Percentiles rank a stretch among this genome's conserved stretches.
Conservation (phyloP, 2,113 vertebrate genomes). For the Setophaga kirtlandii region DNA sequence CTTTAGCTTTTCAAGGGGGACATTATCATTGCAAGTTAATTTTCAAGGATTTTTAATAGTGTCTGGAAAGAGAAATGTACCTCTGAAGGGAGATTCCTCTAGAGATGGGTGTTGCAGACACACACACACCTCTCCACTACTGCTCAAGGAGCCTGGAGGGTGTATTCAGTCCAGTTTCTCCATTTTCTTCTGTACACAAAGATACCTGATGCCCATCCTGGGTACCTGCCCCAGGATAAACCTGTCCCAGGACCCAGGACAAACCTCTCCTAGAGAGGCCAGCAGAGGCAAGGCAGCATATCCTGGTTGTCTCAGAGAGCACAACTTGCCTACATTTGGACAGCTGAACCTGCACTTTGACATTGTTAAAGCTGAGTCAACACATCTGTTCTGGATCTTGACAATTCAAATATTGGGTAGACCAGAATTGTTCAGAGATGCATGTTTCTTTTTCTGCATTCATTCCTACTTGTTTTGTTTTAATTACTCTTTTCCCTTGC, state of each 20-base stretch:
- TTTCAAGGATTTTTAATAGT: not conserved
- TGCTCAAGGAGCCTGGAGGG: not conserved
- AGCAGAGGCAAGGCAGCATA: not conserved
- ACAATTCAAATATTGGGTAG: not conserved
- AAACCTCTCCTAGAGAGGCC: not conserved
- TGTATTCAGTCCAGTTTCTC: not conserved
- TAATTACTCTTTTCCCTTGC: not conserved
- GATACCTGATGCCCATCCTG: not conserved
- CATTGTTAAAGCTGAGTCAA: not conserved
- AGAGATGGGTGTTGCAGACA: not conserved
- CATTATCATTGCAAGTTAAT: not conserved
- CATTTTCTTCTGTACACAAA: not conserved
- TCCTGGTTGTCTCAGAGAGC: not conserved
- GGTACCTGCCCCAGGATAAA: not conserved
- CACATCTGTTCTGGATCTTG: not conserved
- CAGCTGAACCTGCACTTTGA: not conserved
- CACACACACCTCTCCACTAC: not conserved
- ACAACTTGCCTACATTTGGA: not conserved
- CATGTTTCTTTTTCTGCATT: not conserved
- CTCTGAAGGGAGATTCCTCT: not conserved
- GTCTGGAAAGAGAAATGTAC: not conserved
- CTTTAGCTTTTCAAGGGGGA: not conserved
- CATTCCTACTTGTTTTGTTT: not conserved
- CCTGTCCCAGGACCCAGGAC: rapidly evolving
- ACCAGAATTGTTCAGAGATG: not conserved